Conservation (phyloP, 2,888 invertebrate genomes). For the Mechanitis messenoides region DNA sequence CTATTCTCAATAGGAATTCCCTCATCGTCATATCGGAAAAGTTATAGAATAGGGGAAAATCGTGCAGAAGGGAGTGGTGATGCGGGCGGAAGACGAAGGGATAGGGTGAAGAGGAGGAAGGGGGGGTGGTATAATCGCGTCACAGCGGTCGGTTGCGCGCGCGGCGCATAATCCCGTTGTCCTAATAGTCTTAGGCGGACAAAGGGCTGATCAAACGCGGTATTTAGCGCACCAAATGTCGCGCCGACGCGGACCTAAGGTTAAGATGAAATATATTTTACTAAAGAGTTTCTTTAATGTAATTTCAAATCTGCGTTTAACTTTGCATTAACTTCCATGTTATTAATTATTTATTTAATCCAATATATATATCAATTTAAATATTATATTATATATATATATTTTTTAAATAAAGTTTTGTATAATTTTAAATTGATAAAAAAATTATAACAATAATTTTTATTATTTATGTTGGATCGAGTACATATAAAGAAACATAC, state of each 20-base stretch:
- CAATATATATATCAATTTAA: no score
- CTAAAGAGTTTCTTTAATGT: no score
- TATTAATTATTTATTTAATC: no score
- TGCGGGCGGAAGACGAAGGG: constrained; percentile 36
- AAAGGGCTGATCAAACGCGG: constrained; percentile 68
- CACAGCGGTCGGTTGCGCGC: constrained; percentile 59
- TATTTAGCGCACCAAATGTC: constrained; percentile 71
- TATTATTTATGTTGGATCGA: no score
- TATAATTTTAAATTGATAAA: no score
- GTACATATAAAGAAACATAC: no score
- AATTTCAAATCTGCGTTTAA: no score
- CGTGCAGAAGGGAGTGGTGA: constrained; percentile 26
- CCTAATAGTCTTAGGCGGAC: constrained; percentile 69
- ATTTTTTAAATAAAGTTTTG: no score
- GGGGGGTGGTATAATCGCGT: constrained; percentile 50
- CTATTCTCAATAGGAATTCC: not conserved
- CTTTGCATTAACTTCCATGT: no score
- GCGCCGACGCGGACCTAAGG: constrained; percentile 20
- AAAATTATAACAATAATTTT: no score
- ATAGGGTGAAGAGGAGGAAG: constrained; percentile 33
- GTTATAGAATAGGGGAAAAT: constrained; percentile 17
- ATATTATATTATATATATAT: no score
- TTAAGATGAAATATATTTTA: no score
- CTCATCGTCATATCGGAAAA: constrained; percentile 10
- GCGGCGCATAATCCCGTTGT: constrained; percentile 66